These are phyloP conservation scores for Thaumatotibia leucotreta DNA, from an alignment of 1,140 invertebrate genomes.

Conservation along the genomic window DNA sequence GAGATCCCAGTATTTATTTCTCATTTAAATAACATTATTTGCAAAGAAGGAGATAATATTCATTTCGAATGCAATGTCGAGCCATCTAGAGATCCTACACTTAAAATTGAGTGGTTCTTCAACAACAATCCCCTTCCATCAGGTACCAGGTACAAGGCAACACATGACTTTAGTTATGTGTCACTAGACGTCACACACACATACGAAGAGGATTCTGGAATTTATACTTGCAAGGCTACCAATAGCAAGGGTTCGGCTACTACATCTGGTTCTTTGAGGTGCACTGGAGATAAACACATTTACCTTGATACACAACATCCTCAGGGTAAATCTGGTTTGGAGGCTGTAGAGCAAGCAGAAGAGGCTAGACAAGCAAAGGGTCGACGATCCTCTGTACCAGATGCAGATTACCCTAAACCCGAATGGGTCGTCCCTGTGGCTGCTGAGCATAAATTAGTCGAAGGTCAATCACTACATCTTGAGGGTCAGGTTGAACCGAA, in stretches of 20 bases:
- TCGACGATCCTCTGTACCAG: slow-evolving; percentile 79
- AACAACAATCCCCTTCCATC: slow-evolving; percentile 89
- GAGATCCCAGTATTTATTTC: slow-evolving; percentile 93
- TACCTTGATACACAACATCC: slow-evolving; percentile 94
- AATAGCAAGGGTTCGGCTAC: slow-evolving; percentile 93
- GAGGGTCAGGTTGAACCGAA: slow-evolving; percentile 97
- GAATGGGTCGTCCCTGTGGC: slow-evolving; percentile 90
- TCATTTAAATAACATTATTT: slow-evolving; percentile 93
- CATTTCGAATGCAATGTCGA: slow-evolving; percentile 97
- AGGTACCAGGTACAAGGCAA: slow-evolving; percentile 89
- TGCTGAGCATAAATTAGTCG: slow-evolving; percentile 89
- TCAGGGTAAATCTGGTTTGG: slow-evolving; percentile 89
- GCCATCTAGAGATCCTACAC: slow-evolving; percentile 95
- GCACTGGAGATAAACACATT: slow-evolving; percentile 86
- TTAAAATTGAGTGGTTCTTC: slow-evolving; percentile 94
- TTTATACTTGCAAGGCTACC: slow-evolving; percentile 94
- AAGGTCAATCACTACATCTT: slow-evolving; percentile 93
- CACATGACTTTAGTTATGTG: slow-evolving; percentile 93
- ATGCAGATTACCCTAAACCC: slow-evolving; percentile 89
- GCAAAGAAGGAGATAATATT: slow-evolving; percentile 92
- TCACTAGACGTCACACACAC: slow-evolving; percentile 88
- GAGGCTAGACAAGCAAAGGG: slow-evolving; percentile 84
- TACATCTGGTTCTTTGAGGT: slow-evolving; percentile 91
- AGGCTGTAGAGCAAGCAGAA: slow-evolving; percentile 91
- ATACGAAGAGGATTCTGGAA: slow-evolving; percentile 92